Base-by-base conservation (phyloP, 2,888 invertebrate genomes). In the Neoscelio sp. region DNA sequence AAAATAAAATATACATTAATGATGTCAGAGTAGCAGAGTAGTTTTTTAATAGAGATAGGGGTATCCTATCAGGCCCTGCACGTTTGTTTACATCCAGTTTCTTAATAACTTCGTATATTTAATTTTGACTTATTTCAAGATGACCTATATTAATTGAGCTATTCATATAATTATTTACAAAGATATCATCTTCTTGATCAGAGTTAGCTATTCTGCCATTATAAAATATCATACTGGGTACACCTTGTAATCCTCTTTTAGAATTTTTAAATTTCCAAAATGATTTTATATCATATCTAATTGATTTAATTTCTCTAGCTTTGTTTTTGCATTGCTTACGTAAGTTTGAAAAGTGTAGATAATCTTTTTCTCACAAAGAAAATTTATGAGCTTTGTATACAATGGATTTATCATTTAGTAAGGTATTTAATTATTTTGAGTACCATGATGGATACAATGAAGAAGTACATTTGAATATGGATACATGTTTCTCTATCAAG, bases 191-290 rank as follows among this genome's bases (percentile, higher is more conserved):
- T 3, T 12, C 7, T 8, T 12, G n/a, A 4, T 7, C 38, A 4
- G 38, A 2, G 12, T 10, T 4, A 4, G 7, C 38, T n/a, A 2
- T 38, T 38, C 5, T 13, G 12, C 12, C 10, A 13, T 13, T 13
- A 7, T 13, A 8, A 38, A 2, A 38, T 13, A 38, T 10, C 12
- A 13, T 12, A 4, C 1, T 4, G 3, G 38, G 46, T 12, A 46
- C 1, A 10, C 23, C 46, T n/a, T n/a, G n/a, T n/a, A n/a, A n/a
- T n/a, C 12, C 12, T 15, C 15, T 13, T 6, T 8, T 7, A 12
- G 1, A 7, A 28, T 33, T 54, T 1, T 18, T 13, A 6, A 20
- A 54, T 18, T 54, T 54, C 54, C 54, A 54, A 54, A 54, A 54
- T 2, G 54, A 20, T 54, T 35, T 54, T 4, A 35, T 20, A 54